Conservation (phyloP, 64 coral and sea anemone species). For the Porites australiensis region DNA sequence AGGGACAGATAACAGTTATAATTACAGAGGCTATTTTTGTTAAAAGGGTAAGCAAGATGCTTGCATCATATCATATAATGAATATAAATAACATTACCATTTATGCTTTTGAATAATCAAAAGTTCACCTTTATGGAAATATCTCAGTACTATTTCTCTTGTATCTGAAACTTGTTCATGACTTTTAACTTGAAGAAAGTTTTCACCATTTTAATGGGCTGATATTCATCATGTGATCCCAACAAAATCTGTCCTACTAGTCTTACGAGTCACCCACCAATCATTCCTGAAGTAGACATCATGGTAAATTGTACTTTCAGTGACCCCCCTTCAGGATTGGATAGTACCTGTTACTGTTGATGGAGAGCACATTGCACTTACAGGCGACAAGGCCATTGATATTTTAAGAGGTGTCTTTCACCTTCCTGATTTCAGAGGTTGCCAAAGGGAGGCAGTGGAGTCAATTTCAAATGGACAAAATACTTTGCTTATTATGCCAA, state of each 20-base stretch:
- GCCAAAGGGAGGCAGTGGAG: constrained; percentile 3
- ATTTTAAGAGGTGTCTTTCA: background rate
- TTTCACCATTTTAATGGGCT: background rate
- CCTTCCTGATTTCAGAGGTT: background rate
- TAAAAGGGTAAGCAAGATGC: background rate
- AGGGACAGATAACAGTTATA: background rate
- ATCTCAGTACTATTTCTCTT: constrained; percentile 34
- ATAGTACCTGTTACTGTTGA: background rate
- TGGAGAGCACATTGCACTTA: background rate
- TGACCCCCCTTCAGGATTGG: background rate
- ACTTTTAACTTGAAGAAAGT: constrained; percentile 40
- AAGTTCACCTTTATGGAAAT: constrained; percentile 11
- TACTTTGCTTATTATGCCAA: constrained; percentile 31
- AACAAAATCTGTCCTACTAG: background rate
- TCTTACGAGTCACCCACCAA: background rate
- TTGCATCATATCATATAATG: background rate
- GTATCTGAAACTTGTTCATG: constrained; percentile 47
- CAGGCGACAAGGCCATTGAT: background rate
- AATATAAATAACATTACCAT: background rate
- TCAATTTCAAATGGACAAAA: background rate
- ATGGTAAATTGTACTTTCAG: background rate
- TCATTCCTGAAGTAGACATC: background rate
- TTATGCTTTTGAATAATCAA: constrained; percentile 37
- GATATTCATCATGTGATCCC: constrained; percentile 15
- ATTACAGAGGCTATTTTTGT: constrained; percentile 21